These are phyloP conservation scores for Tyrannus savana DNA, from an alignment of 2,113 vertebrate genomes.

Conservation along the genomic window DNA sequence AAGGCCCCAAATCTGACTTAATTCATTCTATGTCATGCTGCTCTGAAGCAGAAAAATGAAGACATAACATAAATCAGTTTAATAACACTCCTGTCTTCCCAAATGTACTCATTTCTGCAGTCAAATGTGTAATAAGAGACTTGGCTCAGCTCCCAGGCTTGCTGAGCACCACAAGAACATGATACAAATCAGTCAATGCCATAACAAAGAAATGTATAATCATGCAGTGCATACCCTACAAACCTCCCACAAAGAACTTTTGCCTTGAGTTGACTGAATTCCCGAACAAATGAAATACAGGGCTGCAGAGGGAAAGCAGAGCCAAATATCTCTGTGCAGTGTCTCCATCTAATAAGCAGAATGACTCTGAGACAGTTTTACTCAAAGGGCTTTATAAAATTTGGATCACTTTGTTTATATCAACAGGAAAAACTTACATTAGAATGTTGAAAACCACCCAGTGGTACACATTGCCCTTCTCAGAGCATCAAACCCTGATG, in stretches of 20 bases:
- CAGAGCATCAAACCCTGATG: neutral
- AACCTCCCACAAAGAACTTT: slow-evolving; percentile 11
- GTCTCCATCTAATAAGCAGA: neutral
- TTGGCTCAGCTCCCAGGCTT: neutral
- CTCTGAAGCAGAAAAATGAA: neutral
- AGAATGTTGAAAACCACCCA: neutral
- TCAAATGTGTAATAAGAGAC: neutral
- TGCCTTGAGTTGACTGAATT: neutral
- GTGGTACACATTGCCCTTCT: neutral
- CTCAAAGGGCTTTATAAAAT: neutral
- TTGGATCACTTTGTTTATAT: neutral
- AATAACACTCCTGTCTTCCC: neutral
- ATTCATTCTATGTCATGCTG: neutral
- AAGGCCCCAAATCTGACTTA: neutral
- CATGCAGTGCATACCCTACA: neutral
- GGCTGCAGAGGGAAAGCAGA: neutral
- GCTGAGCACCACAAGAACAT: neutral
- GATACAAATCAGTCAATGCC: neutral
- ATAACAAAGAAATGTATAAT: neutral
- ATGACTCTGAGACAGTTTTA: neutral
- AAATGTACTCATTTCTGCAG: neutral
- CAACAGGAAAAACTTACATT: neutral
- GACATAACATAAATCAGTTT: neutral
- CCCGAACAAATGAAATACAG: neutral
- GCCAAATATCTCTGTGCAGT: neutral